Evolutionary conservation across 1,140 invertebrate genomes (phyloP).

Genomic region (Drosophila persimilis): DNA sequence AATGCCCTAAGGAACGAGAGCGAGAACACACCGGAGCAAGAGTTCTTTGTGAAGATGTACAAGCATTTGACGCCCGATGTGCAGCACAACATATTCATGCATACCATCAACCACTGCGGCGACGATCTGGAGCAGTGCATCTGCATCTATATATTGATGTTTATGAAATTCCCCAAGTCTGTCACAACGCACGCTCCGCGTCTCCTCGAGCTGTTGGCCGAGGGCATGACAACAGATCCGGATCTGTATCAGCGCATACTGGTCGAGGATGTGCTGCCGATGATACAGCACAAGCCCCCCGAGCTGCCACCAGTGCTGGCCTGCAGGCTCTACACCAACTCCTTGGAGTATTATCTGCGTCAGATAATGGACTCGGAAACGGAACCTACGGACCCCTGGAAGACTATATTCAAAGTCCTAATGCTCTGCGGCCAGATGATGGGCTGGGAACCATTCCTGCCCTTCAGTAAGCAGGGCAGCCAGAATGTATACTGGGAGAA

Average conservation of each 20-base stretch:
- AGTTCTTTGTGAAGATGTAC: slow-evolving; percentile 87
- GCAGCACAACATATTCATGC: slow-evolving; percentile 89
- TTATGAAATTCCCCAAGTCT: slow-evolving; percentile 92
- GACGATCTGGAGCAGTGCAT: slow-evolving; percentile 94
- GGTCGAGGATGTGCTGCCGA: slow-evolving; percentile 77
- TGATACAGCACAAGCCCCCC: slow-evolving; percentile 77
- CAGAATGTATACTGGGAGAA: slow-evolving; percentile 90
- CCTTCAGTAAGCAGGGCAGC: slow-evolving; percentile 83
- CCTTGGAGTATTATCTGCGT: slow-evolving; percentile 74
- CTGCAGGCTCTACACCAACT: slow-evolving; percentile 73
- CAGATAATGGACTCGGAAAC: slow-evolving; percentile 84
- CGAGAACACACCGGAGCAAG: slow-evolving; percentile 73
- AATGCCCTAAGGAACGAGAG: slow-evolving; percentile 87
- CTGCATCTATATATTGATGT: slow-evolving; percentile 89
- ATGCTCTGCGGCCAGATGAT: slow-evolving; percentile 90
- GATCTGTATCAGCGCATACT: slow-evolving; percentile 75
- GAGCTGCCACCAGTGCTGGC: slow-evolving; percentile 68
- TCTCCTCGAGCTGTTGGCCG: slow-evolving; percentile 74
- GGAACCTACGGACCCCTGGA: slow-evolving; percentile 90
- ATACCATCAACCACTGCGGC: slow-evolving; percentile 92
- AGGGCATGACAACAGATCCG: slow-evolving; percentile 71
- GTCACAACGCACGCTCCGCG: slow-evolving; percentile 87
- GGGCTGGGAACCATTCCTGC: slow-evolving; percentile 89
- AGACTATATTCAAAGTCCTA: slow-evolving; percentile 89
- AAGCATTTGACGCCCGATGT: slow-evolving; percentile 88